phyloP scores from a whole-genome alignment of 2,113 vertebrate genomes.

The Struthidea cinerea region DNA sequence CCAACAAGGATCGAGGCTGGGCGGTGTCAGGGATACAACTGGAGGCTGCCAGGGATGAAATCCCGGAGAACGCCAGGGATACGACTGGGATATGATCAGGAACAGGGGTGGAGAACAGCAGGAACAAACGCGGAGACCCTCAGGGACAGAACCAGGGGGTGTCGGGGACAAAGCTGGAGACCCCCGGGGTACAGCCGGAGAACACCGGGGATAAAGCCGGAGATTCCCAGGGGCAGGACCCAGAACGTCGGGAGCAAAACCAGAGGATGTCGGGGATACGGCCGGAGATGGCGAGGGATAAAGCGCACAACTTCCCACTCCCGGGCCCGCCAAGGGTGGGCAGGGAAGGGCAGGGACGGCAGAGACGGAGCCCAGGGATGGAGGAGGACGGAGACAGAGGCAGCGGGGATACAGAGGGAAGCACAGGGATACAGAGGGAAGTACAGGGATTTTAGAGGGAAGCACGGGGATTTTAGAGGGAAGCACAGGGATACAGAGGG shows the following conservation, averaged over 20 bases:
- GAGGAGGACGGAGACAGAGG: neutral
- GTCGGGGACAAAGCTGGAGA: neutral
- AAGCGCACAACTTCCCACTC: neutral
- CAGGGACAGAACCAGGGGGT: neutral
- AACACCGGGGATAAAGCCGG: neutral
- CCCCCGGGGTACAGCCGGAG: accelerated
- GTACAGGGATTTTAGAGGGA: too few species aligned
- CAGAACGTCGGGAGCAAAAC: too few species aligned
- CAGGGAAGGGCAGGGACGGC: neutral
- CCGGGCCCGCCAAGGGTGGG: neutral
- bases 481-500: neutral
- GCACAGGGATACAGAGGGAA: accelerated
- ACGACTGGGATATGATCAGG: neutral
- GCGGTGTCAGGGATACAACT: neutral
- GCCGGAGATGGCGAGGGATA: too few species aligned
- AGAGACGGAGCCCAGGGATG: neutral
- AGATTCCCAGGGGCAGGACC: too few species aligned
- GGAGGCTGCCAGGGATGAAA: neutral
- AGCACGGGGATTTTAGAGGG: too few species aligned
- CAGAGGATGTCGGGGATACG: neutral
- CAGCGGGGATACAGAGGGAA: accelerated
- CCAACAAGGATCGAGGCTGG: neutral
- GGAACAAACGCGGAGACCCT: neutral
- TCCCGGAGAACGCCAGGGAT: neutral
- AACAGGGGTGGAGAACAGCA: neutral